A percentile compares a stretch with the other conserved stretches of the same genome.
Conservation (phyloP, 2,113 vertebrate genomes). For the Engystomops pustulosus region DNA sequence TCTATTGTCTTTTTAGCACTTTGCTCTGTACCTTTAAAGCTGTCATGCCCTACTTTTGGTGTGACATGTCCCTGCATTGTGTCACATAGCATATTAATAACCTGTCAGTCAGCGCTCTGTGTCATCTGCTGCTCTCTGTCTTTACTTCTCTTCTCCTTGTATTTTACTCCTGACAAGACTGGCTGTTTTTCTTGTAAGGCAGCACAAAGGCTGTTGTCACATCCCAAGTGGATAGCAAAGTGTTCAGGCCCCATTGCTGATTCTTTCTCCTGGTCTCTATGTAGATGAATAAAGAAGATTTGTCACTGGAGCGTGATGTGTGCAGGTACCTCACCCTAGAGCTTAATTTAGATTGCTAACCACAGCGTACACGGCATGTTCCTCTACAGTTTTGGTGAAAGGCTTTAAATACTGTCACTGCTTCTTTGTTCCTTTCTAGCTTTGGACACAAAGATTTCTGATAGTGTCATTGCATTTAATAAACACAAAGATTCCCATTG, state of each 20-base stretch:
- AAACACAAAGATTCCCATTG: slow-evolving; percentile 38
- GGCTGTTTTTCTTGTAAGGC: neutral
- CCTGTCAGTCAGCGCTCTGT: neutral
- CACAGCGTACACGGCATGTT: neutral
- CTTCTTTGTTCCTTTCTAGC: slow-evolving; percentile 31
- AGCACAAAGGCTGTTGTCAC: neutral
- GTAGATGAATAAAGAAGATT: neutral
- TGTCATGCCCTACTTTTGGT: neutral
- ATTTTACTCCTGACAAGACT: no score
- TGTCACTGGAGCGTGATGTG: neutral
- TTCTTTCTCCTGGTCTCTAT: neutral
- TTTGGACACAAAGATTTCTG: slow-evolving; percentile 9
- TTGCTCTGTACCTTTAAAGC: neutral
- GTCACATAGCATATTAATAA: neutral
- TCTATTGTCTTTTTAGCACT: neutral
- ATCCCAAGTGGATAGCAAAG: no score
- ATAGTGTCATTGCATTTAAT: slow-evolving; percentile 28
- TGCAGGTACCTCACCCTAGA: slow-evolving; percentile 11
- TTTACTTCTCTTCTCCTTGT: neutral
- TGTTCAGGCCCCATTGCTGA: neutral
- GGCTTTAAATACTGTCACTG: neutral
- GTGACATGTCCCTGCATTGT: neutral
- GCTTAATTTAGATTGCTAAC: neutral
- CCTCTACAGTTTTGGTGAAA: neutral
- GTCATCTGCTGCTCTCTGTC: neutral